Evolutionary conservation across 2,113 vertebrate genomes (phyloP).

Genomic region (Salvelinus fontinalis): DNA sequence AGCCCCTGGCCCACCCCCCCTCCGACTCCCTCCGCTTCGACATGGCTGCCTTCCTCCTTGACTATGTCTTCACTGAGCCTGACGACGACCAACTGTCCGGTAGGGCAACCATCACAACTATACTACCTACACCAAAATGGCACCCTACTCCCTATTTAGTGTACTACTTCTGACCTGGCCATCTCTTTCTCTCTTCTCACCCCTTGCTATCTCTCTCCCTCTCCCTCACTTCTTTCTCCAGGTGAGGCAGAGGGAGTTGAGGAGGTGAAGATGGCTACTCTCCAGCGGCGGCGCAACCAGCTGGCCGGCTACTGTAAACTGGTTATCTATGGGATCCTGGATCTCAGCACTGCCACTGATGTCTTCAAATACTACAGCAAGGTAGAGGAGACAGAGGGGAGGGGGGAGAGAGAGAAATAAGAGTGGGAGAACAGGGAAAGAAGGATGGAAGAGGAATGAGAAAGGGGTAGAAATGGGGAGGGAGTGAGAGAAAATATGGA

Average conservation of each 20-base stretch:
- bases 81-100: slow-evolving; percentile 53
- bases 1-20: slow-evolving; percentile 61
- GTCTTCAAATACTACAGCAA: slow-evolving; percentile 86
- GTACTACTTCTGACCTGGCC: no score
- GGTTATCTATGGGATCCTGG: slow-evolving; percentile 79
- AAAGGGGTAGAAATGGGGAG: neutral
- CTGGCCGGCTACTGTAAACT: slow-evolving; percentile 88
- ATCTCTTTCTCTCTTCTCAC: no score
- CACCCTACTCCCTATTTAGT: no score
- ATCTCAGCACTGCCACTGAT: slow-evolving; percentile 79
- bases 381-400: slow-evolving; percentile 61
- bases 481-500: neutral
- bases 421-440: neutral
- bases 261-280: slow-evolving; percentile 62
- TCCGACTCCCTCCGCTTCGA: slow-evolving; percentile 78
- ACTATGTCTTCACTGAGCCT: slow-evolving; percentile 79
- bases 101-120: slow-evolving; percentile 2
- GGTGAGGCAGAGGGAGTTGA: slow-evolving; percentile 46
- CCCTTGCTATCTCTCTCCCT: neutral
- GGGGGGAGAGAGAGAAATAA: neutral
- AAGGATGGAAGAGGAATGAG: neutral
- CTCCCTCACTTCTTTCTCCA: neutral
- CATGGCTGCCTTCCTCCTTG: slow-evolving; percentile 83
- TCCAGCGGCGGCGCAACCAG: slow-evolving; percentile 81
- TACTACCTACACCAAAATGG: no score